These are phyloP conservation scores for Chiloscyllium plagiosum DNA, from an alignment of 2,113 vertebrate species.

Conservation along the genomic window DNA sequence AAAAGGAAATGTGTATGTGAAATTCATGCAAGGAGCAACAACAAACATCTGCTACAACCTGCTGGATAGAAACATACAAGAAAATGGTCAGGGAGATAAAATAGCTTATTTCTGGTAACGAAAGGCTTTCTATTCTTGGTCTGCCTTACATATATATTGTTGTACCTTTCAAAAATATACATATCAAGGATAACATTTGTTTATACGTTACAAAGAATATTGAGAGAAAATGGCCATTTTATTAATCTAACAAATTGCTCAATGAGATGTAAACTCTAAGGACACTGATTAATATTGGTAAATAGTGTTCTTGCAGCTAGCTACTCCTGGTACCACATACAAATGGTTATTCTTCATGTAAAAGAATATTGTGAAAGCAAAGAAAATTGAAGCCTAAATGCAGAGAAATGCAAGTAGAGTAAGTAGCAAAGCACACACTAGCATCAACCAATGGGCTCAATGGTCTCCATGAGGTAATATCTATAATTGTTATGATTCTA, in stretches of 20 bases:
- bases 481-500: neutral
- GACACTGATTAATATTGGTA: neutral
- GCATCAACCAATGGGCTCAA: neutral
- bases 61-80: constrained; percentile 61
- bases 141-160: neutral
- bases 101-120: constrained; percentile 70
- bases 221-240: neutral
- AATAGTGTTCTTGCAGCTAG: neutral
- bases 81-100: constrained; percentile 58
- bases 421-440: neutral
- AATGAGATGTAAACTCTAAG: neutral
- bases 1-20: constrained; percentile 59
- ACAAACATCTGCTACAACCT: constrained; percentile 73
- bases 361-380: neutral
- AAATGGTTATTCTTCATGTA: neutral
- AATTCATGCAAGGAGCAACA: constrained; percentile 69
- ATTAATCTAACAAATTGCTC: neutral
- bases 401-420: neutral
- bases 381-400: neutral
- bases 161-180: neutral
- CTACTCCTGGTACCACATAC: neutral
- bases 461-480: neutral
- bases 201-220: neutral
- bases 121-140: neutral
- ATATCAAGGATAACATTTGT: neutral